Evolutionary conservation across 2,113 vertebrate species (phyloP), one percentile per base, ranked within the genome.

Genomic region (Gracilinanus agilis): DNA sequence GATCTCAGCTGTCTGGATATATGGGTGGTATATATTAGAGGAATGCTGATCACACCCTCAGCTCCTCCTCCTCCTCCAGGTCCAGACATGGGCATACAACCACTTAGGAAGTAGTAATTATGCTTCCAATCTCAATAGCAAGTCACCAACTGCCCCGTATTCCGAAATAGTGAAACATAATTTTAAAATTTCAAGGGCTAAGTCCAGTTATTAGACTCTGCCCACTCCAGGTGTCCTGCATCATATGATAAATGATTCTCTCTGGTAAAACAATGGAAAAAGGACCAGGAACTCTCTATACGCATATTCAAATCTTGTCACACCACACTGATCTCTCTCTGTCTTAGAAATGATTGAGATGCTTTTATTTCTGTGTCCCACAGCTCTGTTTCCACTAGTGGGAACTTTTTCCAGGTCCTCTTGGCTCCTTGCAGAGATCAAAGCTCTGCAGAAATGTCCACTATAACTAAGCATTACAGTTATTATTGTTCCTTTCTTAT

Each of bases 1-100:
- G 67, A 83, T 83, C 67, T 83, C 67, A 83, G 67, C n/a, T 83
- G 67, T 83, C 67, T 83, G 67, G 67, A 40, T 83, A 83, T 83
- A 40, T 83, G 67, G 67, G 67, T 40, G 67, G 67, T 83, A 40
- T 40, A 83, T 23, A 83, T 83, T 40, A 23, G 19, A 16, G 2
- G n/a, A 83, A 83, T 83, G 19, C n/a, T 83, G 67, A n/a, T 83
- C n/a, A 40, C 67, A 21, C 67, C n/a, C n/a, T 83, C n/a, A 83
- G 67, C 34, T 40, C 34, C n/a, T 83, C 67, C 67, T 83, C 67
- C 67, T 83, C 67, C 67, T 83, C 67, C 40, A 16, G 34, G n/a
- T 19, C 67, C 67, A 23, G n/a, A 19, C 67, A 83, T 23, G n/a
- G 19, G n/a, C 16, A 83, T 83, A 83, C 1, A 83, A n/a, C 6